Base-by-base conservation (phyloP, 2,113 vertebrate species). In the Chlorodrepanis virens region DNA sequence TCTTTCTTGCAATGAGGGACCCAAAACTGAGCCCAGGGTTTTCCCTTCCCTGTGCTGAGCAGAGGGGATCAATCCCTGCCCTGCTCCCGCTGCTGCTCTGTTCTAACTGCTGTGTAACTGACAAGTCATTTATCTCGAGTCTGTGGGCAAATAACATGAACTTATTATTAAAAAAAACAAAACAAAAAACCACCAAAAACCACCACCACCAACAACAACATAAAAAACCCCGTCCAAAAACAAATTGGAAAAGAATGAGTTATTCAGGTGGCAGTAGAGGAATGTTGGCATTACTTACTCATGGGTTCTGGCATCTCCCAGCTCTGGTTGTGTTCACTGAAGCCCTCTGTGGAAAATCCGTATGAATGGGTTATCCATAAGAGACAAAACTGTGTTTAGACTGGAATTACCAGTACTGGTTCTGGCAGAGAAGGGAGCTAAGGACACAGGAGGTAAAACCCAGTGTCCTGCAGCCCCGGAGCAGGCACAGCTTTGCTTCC, bases 401-500 rank as follows among this genome's bases (percentile, higher is more conserved):
- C 23, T 65, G 82, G 29, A 49, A 13, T 24, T 29, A 7, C 5
- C 23, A 3, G 28, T 11, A 40, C 10, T 17, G 9, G 12, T 6
- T 12, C 14, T 49, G 42, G 40, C 42, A 56, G 50, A n/a, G 70
- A n/a, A n/a, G 35, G 50, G 35, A 57, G 2, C 42, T 49, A 0
- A 56, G 60, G 69, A 12, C 11, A 5, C 42, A 65, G 50, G 60
- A 65, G 60, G 10, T 49, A 3, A 40, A 56, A 13, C 2, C 50
- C 40, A 17, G 14, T 7, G 39, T 33, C 22, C 23, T 64, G 81
- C 69, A 56, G 40, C 19, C 60, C 70, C n/a, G 60, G 8, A 12
- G 70, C 6, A n/a, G 42, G 42, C 49, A 19, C 59, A n/a, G 40
- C 39, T 21, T 37, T 1, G 0, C 17, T 7, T 27, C 1, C 0